Evolutionary conservation across 2,888 invertebrate genomes (phyloP).

Genomic region (Campopleginae sp.): DNA sequence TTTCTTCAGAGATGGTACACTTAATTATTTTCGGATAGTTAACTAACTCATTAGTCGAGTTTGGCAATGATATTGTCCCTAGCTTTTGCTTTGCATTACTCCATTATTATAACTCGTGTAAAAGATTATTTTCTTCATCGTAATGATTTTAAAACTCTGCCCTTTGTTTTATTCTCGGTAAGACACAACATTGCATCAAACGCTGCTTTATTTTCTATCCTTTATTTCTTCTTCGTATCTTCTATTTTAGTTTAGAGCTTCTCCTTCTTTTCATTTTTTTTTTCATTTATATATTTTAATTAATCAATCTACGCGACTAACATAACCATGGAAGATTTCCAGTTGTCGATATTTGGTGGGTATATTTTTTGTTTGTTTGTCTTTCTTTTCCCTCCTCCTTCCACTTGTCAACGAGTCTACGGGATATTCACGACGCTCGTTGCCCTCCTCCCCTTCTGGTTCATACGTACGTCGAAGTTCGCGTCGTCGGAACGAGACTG

Average conservation of each 20-base stretch:
- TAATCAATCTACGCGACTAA: slow-evolving; percentile 64
- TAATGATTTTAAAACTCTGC: slow-evolving; percentile 47
- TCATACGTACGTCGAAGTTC: background rate
- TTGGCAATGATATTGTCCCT: slow-evolving; percentile 84
- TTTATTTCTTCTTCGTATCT: slow-evolving; percentile 35
- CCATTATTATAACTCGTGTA: slow-evolving; percentile 70
- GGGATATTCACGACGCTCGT: slow-evolving; percentile 53
- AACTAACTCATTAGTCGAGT: slow-evolving; percentile 81
- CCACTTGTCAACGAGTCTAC: slow-evolving; percentile 53
- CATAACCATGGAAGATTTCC: slow-evolving; percentile 74
- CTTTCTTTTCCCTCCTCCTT: slow-evolving; percentile 23
- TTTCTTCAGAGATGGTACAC: slow-evolving; percentile 62
- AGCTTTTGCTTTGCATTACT: slow-evolving; percentile 74
- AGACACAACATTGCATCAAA: slow-evolving; percentile 72
- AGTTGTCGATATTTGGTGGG: slow-evolving; percentile 71
- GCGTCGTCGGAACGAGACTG: background rate
- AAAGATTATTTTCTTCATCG: slow-evolving; percentile 67
- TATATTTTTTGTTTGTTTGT: slow-evolving; percentile 51
- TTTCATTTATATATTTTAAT: slow-evolving; percentile 45
- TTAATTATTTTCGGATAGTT: slow-evolving; percentile 74
- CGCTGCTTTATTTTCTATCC: slow-evolving; percentile 57
- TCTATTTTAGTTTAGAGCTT: slow-evolving; percentile 1
- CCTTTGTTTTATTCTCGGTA: slow-evolving; percentile 48
- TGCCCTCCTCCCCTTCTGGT: background rate
- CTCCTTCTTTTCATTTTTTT: slow-evolving; percentile 41